Percentiles rank a stretch among this genome's conserved stretches.
Conservation (phyloP, 2,797 vertebrate species). For the Muscicapa striata region DNA sequence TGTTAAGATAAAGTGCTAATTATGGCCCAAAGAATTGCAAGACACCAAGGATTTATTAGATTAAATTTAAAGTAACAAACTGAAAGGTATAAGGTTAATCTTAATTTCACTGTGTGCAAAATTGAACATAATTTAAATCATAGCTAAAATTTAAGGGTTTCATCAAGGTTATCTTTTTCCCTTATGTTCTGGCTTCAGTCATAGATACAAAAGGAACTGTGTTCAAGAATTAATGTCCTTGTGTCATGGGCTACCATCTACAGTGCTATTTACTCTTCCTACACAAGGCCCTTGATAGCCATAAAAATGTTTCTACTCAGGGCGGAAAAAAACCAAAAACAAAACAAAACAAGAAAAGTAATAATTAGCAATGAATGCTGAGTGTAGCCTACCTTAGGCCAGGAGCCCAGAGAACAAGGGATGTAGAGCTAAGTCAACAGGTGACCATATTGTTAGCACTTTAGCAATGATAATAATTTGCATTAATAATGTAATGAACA, state of each 20-base stretch:
- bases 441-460: background rate
- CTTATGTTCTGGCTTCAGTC: background rate
- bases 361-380: background rate
- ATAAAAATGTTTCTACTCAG: background rate
- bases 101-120: background rate
- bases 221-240: background rate
- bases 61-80: background rate
- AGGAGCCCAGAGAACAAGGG: background rate
- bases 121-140: background rate
- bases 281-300: background rate
- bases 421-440: background rate
- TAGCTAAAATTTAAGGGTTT: background rate
- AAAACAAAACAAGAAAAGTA: background rate
- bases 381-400: background rate
- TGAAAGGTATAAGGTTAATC: background rate
- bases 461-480: slow-evolving; percentile 13
- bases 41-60: background rate
- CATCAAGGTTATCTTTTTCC: background rate
- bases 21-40: background rate
- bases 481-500: slow-evolving; percentile 41
- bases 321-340: background rate
- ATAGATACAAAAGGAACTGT: background rate
- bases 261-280: background rate
- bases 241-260: background rate
- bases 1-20: background rate